Evolutionary conservation across 2,888 invertebrate species (phyloP).

Genomic region (Drosophila quinaria): DNA sequence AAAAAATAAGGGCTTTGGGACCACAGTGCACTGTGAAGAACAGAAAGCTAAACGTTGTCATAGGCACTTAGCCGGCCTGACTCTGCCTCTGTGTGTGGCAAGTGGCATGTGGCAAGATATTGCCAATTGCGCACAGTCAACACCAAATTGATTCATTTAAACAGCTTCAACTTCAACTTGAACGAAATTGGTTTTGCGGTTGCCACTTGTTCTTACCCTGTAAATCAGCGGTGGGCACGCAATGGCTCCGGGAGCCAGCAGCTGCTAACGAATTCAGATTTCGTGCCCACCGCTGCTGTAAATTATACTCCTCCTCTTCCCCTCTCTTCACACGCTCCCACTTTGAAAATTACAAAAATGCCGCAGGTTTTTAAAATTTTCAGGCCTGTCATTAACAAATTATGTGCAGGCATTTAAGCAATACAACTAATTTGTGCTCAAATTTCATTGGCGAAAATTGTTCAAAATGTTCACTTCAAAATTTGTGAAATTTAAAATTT

Average conservation of each 20-base stretch:
- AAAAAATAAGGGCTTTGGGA: too few species aligned
- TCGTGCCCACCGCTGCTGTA: too few species aligned
- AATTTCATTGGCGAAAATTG: conserved; percentile 65
- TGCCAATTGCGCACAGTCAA: conserved; percentile 42
- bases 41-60: conserved; percentile 30
- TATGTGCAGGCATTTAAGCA: conserved; percentile 57
- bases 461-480: conserved; percentile 20
- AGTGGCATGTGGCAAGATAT: conserved; percentile 27
- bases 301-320: not conserved
- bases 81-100: not conserved
- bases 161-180: conserved; percentile 3
- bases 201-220: not conserved
- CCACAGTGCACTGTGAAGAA: not conserved
- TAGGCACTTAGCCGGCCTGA: conserved; percentile 30
- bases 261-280: too few species aligned
- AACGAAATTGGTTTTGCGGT: conserved; percentile 63
- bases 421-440: conserved; percentile 71
- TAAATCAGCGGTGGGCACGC: too few species aligned
- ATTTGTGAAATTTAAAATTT: not conserved
- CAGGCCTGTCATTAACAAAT: conserved; percentile 54
- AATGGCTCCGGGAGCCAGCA: too few species aligned
- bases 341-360: conserved; percentile 48
- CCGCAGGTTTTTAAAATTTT: conserved; percentile 54
- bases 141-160: not conserved
- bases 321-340: too few species aligned